Percentiles rank a stretch among this genome's conserved stretches.
Evolutionary conservation across 2,888 invertebrate genomes (phyloP).

Genomic region (Hemithea aestivaria): DNA sequence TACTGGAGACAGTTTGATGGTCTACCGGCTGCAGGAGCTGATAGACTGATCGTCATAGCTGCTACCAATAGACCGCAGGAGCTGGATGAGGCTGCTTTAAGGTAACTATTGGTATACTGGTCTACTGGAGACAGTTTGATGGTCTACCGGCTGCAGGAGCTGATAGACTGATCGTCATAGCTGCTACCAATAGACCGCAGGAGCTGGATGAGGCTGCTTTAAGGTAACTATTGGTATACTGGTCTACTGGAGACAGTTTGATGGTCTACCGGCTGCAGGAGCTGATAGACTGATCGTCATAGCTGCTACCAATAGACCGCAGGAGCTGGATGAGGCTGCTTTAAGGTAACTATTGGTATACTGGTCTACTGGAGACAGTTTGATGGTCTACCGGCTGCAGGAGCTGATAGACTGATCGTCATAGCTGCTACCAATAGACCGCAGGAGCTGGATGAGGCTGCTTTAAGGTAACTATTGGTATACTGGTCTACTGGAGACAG

Average conservation of each 20-base stretch:
- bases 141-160: conserved; percentile 89
- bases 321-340: too few relatives aligned
- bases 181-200: conserved; percentile 98
- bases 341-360: too few relatives aligned
- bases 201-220: conserved; percentile 98
- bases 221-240: conserved; percentile 72
- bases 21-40: conserved; percentile 86
- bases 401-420: too few relatives aligned
- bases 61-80: conserved; percentile 99
- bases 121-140: conserved; percentile 94
- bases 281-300: too few relatives aligned
- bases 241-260: too few relatives aligned
- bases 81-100: conserved; percentile 96
- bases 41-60: conserved; percentile 97
- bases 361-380: too few relatives aligned
- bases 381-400: conserved; percentile 39
- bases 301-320: too few relatives aligned
- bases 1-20: conserved; percentile 97
- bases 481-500: too few relatives aligned
- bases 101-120: conserved; percentile 72
- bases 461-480: too few relatives aligned
- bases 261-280: conserved; percentile 42
- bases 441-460: too few relatives aligned
- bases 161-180: conserved; percentile 97
- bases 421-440: too few relatives aligned